A percentile compares a stretch with the other conserved stretches of the same genome.
Conservation (phyloP, 92 coral and sea anemone genomes). For the Porites cylindrica region DNA sequence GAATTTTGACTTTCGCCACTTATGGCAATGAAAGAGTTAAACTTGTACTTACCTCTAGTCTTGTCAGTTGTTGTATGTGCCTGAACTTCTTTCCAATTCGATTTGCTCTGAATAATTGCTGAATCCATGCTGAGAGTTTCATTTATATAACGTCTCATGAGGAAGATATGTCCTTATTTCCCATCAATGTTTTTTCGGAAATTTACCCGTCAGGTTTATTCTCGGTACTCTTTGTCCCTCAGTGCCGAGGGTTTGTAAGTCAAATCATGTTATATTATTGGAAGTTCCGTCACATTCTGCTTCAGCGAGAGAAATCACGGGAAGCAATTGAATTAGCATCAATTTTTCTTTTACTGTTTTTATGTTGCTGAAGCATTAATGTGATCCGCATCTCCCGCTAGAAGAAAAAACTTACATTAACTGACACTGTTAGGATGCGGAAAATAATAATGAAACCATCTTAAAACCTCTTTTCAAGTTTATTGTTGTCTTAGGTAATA, state of each 20-base stretch:
- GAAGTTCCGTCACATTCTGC: conserved; percentile 12
- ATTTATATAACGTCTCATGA: neutral
- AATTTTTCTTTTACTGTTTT: no score
- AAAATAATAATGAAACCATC: no score
- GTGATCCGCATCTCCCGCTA: no score
- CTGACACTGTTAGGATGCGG: no score
- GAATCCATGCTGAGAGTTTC: neutral
- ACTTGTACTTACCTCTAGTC: conserved; percentile 3
- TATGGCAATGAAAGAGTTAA: no score
- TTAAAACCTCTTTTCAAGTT: no score
- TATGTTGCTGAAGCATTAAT: no score
- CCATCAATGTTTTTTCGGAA: neutral
- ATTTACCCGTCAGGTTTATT: neutral
- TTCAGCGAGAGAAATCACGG: neutral
- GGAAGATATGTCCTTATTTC: conserved; percentile 18
- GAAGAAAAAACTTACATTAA: no score
- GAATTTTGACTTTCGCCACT: no score
- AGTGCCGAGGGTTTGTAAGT: neutral
- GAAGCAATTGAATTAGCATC: neutral
- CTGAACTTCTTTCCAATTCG: neutral
- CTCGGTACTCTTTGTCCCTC: neutral
- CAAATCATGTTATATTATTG: conserved; percentile 27
- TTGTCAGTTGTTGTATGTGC: neutral
- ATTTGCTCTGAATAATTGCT: neutral
- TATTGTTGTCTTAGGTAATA: no score